Percentiles rank a stretch among this genome's conserved stretches.
These are phyloP conservation scores for Rhagoletis pomonella DNA, from an alignment of 1,140 invertebrate species.

Conservation along the genomic window DNA sequence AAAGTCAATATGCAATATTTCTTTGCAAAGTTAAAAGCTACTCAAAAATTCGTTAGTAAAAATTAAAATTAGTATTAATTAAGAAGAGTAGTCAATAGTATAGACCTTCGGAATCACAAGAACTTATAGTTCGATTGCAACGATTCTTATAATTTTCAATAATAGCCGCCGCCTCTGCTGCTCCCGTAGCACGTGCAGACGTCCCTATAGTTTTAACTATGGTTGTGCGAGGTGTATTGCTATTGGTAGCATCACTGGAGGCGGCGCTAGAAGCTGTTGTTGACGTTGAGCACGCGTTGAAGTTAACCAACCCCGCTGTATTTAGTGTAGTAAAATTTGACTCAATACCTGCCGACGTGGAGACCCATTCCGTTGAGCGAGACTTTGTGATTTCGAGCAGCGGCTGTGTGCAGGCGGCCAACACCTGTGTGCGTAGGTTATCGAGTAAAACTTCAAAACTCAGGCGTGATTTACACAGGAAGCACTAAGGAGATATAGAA, in stretches of 20 bases:
- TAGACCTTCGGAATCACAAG: slow-evolving; percentile 59
- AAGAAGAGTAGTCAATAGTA: neutral
- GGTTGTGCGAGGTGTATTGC: slow-evolving; percentile 25
- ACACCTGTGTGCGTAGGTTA: slow-evolving; percentile 81
- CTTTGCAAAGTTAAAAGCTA: neutral
- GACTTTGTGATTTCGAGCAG: slow-evolving; percentile 87
- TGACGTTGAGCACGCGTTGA: slow-evolving; percentile 63
- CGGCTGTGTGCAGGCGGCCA: slow-evolving; percentile 82
- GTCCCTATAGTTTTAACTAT: slow-evolving; percentile 42
- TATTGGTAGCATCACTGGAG: slow-evolving; percentile 49
- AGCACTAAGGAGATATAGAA: slow-evolving; percentile 81
- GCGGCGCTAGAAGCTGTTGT: slow-evolving; percentile 9
- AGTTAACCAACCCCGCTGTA: slow-evolving; percentile 57
- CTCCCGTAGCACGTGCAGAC: slow-evolving; percentile 14
- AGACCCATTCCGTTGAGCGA: slow-evolving; percentile 81
- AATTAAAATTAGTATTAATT: slow-evolving; percentile 26
- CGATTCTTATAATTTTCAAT: slow-evolving; percentile 53
- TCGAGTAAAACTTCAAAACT: slow-evolving; percentile 89
- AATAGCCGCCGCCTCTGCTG: slow-evolving; percentile 4
- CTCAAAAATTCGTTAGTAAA: neutral
- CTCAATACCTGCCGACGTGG: slow-evolving; percentile 74
- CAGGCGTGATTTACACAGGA: slow-evolving; percentile 88
- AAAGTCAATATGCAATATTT: slow-evolving; percentile 22
- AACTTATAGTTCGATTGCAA: slow-evolving; percentile 53
- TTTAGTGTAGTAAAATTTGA: slow-evolving; percentile 52